A percentile compares a stretch with the other conserved stretches of the same genome.
phyloP scores from a whole-genome alignment of 2,888 invertebrate species.

The Sialis lutaria region DNA sequence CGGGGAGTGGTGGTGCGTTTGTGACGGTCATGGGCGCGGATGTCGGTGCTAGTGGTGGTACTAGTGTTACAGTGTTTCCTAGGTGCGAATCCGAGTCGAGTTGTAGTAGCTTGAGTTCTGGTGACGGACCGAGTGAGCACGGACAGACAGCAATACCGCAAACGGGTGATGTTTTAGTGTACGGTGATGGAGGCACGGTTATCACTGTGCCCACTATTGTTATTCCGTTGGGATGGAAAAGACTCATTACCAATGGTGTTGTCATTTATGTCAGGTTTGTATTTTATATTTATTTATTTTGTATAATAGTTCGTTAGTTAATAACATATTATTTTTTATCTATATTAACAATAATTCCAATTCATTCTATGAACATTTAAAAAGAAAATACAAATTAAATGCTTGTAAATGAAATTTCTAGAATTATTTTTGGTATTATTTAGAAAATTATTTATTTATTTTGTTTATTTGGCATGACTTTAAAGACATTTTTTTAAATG shows the following conservation, averaged over 20 bases:
- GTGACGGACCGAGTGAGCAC: conserved; percentile 19
- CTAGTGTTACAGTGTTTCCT: conserved; percentile 16
- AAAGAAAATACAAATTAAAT: too few relatives aligned
- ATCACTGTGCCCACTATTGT: conserved; percentile 9
- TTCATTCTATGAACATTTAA: too few relatives aligned
- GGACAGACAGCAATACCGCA: conserved; percentile 13
- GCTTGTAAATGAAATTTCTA: too few relatives aligned
- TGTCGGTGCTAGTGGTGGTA: conserved; percentile 2
- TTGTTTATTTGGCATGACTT: too few relatives aligned
- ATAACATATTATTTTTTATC: too few relatives aligned
- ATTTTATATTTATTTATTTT: not conserved
- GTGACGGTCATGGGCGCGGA: conserved; percentile 22
- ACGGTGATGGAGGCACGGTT: conserved; percentile 22
- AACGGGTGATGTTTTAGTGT: conserved; percentile 16
- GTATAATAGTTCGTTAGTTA: not conserved
- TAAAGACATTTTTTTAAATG: too few relatives aligned
- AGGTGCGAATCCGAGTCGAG: conserved; percentile 41
- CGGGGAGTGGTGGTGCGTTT: conserved; percentile 10
- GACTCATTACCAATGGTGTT: conserved; percentile 49
- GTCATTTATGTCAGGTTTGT: conserved; percentile 63
- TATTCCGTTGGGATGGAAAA: conserved; percentile 64
- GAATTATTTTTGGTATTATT: too few relatives aligned
- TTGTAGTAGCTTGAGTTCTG: conserved; percentile 32
- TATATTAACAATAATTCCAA: too few relatives aligned
- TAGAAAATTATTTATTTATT: too few relatives aligned